Evolutionary conservation across 30 jellyfish, hydroid and myxozoan genomes (phyloP), one percentile per base, ranked within the genome.

Genomic region (Nemopilema nomurai): DNA sequence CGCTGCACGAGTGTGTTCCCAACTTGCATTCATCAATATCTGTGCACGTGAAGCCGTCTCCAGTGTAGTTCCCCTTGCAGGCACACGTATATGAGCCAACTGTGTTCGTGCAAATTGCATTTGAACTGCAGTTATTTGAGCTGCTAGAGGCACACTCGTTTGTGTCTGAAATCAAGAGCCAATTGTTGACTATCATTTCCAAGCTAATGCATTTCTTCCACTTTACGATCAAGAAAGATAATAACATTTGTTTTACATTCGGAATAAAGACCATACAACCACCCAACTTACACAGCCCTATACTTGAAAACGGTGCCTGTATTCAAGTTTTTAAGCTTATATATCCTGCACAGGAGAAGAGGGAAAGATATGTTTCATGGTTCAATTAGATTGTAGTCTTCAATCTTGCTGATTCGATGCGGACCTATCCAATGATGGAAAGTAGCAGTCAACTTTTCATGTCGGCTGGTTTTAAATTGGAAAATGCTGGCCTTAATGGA

Each of bases 31-130:
- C 92, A 65, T 70, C 57, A 1, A 62, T 51, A 53, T 70, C 86
- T 1, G 49, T 53, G 22, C 92, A 83, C 1, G 62, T 27, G 13
- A 21, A 57, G 18, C 92, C 92, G 53, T 62, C 62, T 29, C 92
- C 92, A 6, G 29, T 51, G 30, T 21, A 83, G 18, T 86, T 86
- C 53, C 79, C 62, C 18, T 70, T 83, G 41, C 92, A 83, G 0
- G 92, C 16, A 70, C 92, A 83, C 7, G 63, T 83, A 62, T 68
- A 83, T 1, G 92, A 83, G 28, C 90, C 90, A 71, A 71, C 69
- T 17, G 92, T 83, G 33, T 72, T 72, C 21, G 85, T 51, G 23
- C 86, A 83, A 1, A 16, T 22, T 0, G 85, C 86, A 72, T 83
- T 71, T 18, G 86, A 83, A 24, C 86, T 83, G 28, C 86, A 72